Conservation (phyloP, 2,797 vertebrate genomes). For the Sarcophilus harrisii region DNA sequence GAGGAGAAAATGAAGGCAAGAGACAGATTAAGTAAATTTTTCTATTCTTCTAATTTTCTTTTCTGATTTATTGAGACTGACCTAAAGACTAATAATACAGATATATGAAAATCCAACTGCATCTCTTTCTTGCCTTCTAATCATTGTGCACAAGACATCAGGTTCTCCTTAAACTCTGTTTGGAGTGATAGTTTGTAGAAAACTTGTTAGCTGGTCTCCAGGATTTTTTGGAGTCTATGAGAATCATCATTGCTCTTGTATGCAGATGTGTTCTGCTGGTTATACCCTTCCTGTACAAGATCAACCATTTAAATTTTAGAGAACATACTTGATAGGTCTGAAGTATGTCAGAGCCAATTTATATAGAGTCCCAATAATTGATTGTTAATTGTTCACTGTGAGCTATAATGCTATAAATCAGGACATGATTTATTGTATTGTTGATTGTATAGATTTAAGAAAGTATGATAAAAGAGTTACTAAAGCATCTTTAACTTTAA, state of each 20-base stretch:
- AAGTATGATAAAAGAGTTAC: background rate
- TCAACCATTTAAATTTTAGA: background rate
- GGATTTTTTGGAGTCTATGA: background rate
- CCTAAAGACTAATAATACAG: background rate
- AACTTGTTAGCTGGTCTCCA: background rate
- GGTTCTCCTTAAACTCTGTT: background rate
- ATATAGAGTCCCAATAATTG: background rate
- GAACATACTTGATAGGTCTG: background rate
- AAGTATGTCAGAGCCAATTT: background rate
- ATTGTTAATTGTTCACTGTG: background rate
- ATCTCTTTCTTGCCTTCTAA: background rate
- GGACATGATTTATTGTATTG: background rate
- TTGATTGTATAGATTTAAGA: background rate
- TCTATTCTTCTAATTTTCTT: background rate
- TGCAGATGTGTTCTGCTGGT: background rate
- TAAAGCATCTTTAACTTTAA: background rate
- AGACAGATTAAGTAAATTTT: background rate
- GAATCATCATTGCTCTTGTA: background rate
- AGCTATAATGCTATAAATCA: background rate
- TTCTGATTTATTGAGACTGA: background rate
- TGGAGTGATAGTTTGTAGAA: background rate
- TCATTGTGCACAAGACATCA: background rate
- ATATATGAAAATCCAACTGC: background rate
- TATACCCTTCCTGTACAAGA: background rate
- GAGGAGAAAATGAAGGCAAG: background rate